Evolutionary conservation across 2,113 vertebrate genomes (phyloP), one percentile per base, ranked within the genome.

Genomic region (Cisticola juncidis): DNA sequence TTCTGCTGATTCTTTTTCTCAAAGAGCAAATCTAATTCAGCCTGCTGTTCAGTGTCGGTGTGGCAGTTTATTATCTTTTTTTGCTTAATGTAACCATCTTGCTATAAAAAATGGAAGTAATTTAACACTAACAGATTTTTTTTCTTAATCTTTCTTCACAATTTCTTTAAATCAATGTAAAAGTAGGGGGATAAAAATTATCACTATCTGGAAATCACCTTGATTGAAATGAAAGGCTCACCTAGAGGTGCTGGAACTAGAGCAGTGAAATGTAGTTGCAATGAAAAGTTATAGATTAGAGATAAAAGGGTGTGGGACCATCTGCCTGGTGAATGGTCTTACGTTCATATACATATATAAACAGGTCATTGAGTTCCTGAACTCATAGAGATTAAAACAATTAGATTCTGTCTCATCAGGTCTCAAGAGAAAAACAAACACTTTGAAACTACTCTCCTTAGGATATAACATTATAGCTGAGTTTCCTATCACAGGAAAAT

Each of bases 241-340:
- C 60, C 36, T 88, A 69, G 42, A 84, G 33, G 25, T 90, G 33
- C 81, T 95, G 56, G 47, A 89, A 85, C 19, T 69, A 35, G 20
- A 91, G 71, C 42, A 91, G 29, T 87, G 50, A 81, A 86, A 93
- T 48, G 35, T 51, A 57, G 54, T 65, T 95, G 56, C 40, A 93
- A 81, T 81, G 88, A 92, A 95, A 96, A 95, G 65, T 64, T 88
- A 82, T 50, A 69, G 85, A 85, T 92, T 79, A 60, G 68, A 71
- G 40, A 51, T 73, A 35, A 38, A 53, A 70, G 45, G n/a, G 9
- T 60, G 33, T 80, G 50, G 21, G 56, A 50, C 85, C 0, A 0
- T 80, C 77, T 87, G 91, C 61, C 48, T 92, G 29, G 22, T 48
- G 53, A 90, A 60, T 0, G 11, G 68, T 62, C 61, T 84, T 81